Evolutionary conservation across 2,797 vertebrate species (phyloP), one percentile per base, ranked within the genome.

Genomic region (Zalophus californianus): DNA sequence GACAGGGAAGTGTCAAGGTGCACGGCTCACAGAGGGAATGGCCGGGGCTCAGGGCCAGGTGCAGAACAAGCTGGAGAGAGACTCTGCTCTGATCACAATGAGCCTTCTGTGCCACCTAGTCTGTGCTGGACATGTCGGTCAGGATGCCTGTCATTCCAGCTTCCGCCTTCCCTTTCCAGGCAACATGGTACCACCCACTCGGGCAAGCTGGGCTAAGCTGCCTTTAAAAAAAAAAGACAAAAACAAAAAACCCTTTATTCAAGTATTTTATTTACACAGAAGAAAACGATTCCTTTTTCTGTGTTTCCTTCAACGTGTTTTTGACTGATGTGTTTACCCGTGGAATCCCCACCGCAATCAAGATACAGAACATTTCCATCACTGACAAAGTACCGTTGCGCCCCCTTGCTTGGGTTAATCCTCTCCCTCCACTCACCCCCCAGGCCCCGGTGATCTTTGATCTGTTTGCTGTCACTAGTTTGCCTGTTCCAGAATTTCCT

Each of bases 71-170:
- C 77, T 86, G 89, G 58, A 60, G 58, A 78, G 35, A 5, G 56
- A n/a, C 29, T 21, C 56, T 3, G 44, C 1, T 60, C 62, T 4
- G 50, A 25, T 86, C 56, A 93, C 94, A 95, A 80, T 93, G 87
- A 78, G 48, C 80, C 75, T 35, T 97, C 79, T 64, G 75, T 96
- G 62, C 62, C 44, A 86, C 79, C 50, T 32, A 18, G 18, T 80
- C 20, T 58, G 68, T 35, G 91, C 90, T 35, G 62, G 80, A 60
- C 86, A 48, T 0, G 20, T 35, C 21, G 14, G 75, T 68, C 38
- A 32, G 80, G 52, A 90, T 93, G 90, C 90, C 85, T 70, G 29
- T 77, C 95, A 86, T 97, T 93, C 95, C 87, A 95, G 90, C 52
- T 23, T 78, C 95, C 84, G 94, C 87, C 52, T 23, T 78, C 58